Evolutionary conservation across 2,113 vertebrate species (phyloP).

Genomic region (Pterophyllum scalare): DNA sequence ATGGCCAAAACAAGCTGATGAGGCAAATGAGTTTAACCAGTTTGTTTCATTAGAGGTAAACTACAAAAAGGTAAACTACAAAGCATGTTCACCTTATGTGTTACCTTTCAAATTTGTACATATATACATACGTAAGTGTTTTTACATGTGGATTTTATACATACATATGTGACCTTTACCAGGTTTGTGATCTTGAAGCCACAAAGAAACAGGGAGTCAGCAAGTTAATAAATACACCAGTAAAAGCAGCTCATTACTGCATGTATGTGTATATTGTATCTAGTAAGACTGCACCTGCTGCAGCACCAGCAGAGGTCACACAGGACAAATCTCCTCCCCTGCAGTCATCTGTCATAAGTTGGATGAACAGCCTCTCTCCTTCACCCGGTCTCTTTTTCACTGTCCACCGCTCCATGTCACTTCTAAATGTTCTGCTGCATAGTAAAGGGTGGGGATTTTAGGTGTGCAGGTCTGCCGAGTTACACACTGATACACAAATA

Average conservation of each 20-base stretch:
- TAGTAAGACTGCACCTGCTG: constrained; percentile 59
- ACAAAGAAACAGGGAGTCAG: neutral
- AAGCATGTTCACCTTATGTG: neutral
- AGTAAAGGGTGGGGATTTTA: constrained; percentile 35
- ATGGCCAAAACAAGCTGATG: constrained; percentile 15
- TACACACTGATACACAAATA: constrained; percentile 19
- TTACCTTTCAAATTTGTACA: neutral
- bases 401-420: constrained; percentile 3
- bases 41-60: neutral
- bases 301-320: constrained; percentile 63
- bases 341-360: constrained; percentile 66
- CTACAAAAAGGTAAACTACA: neutral
- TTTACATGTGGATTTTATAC: neutral
- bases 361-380: constrained; percentile 33
- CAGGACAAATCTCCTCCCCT: constrained; percentile 60
- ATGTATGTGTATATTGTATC: neutral
- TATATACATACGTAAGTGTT: neutral
- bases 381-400: neutral
- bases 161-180: neutral
- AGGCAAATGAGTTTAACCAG: neutral
- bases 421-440: constrained; percentile 35
- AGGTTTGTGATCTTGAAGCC: neutral
- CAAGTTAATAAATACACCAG: neutral
- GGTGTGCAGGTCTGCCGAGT: constrained; percentile 38
- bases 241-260: neutral